Base-by-base conservation (phyloP, 2,113 vertebrate species). In the Lepus americanus region DNA sequence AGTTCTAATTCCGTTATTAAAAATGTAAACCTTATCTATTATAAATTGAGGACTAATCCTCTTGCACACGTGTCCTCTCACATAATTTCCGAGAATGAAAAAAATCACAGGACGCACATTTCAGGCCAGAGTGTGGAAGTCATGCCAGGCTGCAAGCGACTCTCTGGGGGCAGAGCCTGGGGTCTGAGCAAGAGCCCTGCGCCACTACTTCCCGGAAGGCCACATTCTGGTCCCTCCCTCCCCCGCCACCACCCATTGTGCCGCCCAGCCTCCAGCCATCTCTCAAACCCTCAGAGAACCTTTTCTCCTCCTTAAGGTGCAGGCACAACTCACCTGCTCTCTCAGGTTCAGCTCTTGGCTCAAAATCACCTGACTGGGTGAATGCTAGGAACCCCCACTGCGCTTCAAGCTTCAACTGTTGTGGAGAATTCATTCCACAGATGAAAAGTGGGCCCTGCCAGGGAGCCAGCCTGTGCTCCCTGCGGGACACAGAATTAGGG, bases 1-100 rank as follows among this genome's bases (percentile, higher is more conserved):
- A 97, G 97, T 96, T 97, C 97, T 97, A 97, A 97, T 97, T 98
- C 95, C 61, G 11, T 97, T 98, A 98, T 98, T 98, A 98, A 98
- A 98, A 98, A 97, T 97, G 96, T 97, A 98, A 98, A 98, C 95
- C 95, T 97, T 97, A 97, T 97, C 93, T 97, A 96, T 98, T 97
- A 98, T 96, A 94, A 96, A 98, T 97, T 94, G 96, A 95, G 72
- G 82, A 90, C 93, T 97, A 95, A 13, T 97, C 97, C 95, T 97
- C 88, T 96, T 93, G 69, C 96, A 96, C 92, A 93, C 90, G 79
- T 98, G 92, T 96, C 97, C 95, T 96, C 96, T 97, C 97, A 98
- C 94, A 97, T 97, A 97, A 97, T 97, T 98, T 97, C 89, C 80
- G 63, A 95, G 97, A 93, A 89, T 66, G 93, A 25, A 93, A 59